phyloP scores from a whole-genome alignment of 1,140 invertebrate species.

The Myzus persicae region DNA sequence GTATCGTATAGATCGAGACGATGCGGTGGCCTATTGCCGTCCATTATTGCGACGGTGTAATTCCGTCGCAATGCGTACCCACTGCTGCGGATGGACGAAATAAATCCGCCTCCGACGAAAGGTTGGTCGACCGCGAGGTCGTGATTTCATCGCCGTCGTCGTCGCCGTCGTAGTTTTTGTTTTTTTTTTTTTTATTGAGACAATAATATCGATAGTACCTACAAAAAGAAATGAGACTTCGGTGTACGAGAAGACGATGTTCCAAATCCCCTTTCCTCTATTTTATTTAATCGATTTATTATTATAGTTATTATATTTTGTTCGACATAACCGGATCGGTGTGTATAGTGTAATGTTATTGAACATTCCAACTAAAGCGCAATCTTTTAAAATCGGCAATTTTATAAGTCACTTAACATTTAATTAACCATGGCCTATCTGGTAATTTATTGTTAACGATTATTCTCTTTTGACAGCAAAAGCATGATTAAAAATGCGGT shows the following conservation, averaged over 20 bases:
- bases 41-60: neutral
- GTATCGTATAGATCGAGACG: neutral
- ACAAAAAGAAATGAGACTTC: neutral
- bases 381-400: neutral
- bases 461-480: neutral
- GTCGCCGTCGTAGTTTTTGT: too few relatives aligned
- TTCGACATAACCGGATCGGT: neutral
- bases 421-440: neutral
- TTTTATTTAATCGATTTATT: neutral
- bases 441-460: neutral
- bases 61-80: neutral
- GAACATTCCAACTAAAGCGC: neutral
- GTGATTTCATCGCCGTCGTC: neutral
- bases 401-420: neutral
- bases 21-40: neutral
- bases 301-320: neutral
- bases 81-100: neutral
- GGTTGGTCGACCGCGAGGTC: neutral
- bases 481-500: neutral
- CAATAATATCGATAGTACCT: neutral
- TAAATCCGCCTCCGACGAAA: neutral
- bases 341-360: neutral
- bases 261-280: neutral
- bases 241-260: neutral
- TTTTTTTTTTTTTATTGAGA: neutral